These are phyloP conservation scores for Oryctolagus cuniculus DNA, from an alignment of 2,113 vertebrate genomes.

Conservation along the genomic window mOryCun1.1 NC_091440.1:129097001-129097500, in stretches of 20 bases:
- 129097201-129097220: not conserved
- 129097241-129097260: not conserved
- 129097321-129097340: not conserved
- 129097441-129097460: not conserved
- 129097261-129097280: not conserved
- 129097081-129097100: not conserved
- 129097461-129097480: not conserved
- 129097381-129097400: not conserved
- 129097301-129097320: not conserved
- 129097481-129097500: not conserved
- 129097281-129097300: not conserved
- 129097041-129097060: not conserved
- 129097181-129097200: not conserved
- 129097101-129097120: not conserved
- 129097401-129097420: not conserved
- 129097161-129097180: not conserved
- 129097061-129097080: not conserved
- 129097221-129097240: not conserved
- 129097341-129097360: not conserved
- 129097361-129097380: not conserved
- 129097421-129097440: not conserved
- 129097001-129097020: too few species aligned
- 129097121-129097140: not conserved
- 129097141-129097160: not conserved
- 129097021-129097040: not conserved